A percentile compares a stretch with the other conserved stretches of the same genome.
phyloP scores from a whole-genome alignment of 2,797 vertebrate genomes.

The Ara ararauna region DNA sequence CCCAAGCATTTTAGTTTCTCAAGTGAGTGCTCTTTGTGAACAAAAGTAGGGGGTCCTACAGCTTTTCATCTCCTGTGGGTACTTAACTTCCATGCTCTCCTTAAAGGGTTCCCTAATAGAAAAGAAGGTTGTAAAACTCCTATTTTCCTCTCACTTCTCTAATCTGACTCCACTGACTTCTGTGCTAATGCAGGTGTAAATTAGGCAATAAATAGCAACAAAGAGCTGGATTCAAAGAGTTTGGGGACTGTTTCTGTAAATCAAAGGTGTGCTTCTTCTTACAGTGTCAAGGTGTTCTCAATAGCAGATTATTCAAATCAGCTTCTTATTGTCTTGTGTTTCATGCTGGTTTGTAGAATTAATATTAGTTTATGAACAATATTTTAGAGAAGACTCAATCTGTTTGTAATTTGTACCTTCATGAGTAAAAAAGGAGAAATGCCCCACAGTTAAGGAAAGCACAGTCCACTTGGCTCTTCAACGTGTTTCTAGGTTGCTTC shows the following conservation, averaged over 20 bases:
- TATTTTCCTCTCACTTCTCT: neutral
- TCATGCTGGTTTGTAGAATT: neutral
- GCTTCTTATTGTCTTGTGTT: neutral
- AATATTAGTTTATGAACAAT: neutral
- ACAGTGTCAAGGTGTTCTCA: neutral
- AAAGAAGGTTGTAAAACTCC: neutral
- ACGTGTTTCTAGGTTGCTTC: neutral
- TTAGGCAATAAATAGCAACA: neutral
- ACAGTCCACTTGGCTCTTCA: neutral
- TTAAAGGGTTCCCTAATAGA: neutral
- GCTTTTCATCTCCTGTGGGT: neutral
- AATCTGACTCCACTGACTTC: neutral
- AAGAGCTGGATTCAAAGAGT: neutral
- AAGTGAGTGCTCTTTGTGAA: neutral
- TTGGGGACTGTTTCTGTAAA: neutral
- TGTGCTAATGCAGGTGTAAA: neutral
- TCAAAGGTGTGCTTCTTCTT: neutral
- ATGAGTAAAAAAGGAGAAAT: neutral
- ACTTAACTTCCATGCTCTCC: neutral
- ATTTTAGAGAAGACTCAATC: neutral
- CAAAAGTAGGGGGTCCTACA: neutral
- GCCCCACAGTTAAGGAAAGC: neutral
- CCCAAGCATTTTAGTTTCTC: constrained; percentile 11
- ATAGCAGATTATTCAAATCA: neutral
- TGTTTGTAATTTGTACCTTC: neutral